phyloP scores from a whole-genome alignment of 2,113 vertebrate genomes.

The Pollimyrus isidori region DNA sequence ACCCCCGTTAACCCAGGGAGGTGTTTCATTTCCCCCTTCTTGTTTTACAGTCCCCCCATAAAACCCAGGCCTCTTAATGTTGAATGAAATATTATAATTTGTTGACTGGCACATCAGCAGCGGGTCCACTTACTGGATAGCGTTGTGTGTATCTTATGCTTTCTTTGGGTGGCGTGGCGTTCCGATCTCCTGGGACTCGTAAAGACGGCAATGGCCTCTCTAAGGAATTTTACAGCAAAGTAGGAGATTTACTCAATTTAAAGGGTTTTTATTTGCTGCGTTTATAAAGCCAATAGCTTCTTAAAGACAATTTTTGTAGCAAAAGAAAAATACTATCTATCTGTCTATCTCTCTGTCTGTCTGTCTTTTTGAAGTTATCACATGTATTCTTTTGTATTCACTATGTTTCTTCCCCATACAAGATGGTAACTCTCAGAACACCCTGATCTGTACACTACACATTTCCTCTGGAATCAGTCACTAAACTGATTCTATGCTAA shows the following conservation, averaged over 20 bases:
- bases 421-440: neutral
- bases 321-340: neutral
- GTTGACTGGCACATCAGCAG: constrained; percentile 27
- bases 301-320: neutral
- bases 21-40: constrained; percentile 17
- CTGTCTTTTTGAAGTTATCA: neutral
- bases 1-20: constrained; percentile 21
- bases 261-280: neutral
- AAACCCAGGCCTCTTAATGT: constrained; percentile 26
- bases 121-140: too few species aligned
- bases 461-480: constrained; percentile 21
- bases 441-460: neutral
- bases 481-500: neutral
- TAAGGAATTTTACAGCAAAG: neutral
- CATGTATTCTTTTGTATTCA: neutral
- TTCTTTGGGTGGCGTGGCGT: neutral
- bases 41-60: constrained; percentile 25
- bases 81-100: constrained; percentile 28
- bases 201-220: neutral
- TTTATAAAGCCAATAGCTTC: neutral
- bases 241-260: neutral
- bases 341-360: neutral
- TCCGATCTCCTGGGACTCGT: neutral
- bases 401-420: neutral
- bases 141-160: neutral